phyloP scores from a whole-genome alignment of 2,797 vertebrate species.

The Karalla daura region DNA sequence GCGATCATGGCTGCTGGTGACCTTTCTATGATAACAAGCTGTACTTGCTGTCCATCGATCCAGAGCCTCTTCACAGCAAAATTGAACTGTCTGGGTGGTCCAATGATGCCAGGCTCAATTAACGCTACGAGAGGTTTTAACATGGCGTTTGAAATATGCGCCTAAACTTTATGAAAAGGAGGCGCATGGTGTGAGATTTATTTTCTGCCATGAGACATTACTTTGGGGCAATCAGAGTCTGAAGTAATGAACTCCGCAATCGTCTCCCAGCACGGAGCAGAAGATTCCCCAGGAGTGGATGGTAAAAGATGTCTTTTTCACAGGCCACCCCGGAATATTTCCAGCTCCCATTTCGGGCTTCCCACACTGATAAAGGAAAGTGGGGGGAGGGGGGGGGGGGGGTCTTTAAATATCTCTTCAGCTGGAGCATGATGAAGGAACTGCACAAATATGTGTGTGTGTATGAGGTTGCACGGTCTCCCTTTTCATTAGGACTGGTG shows the following conservation, averaged over 20 bases:
- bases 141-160: not conserved
- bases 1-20: slow-evolving; percentile 64
- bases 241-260: slow-evolving; percentile 65
- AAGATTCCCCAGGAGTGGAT: slow-evolving; percentile 29
- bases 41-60: slow-evolving; percentile 67
- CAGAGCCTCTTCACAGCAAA: slow-evolving; percentile 56
- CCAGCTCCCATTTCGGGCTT: slow-evolving; percentile 49
- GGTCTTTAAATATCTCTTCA: slow-evolving; percentile 71
- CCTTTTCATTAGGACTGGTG: slow-evolving; percentile 65
- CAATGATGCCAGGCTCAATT: slow-evolving; percentile 31
- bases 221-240: slow-evolving; percentile 58
- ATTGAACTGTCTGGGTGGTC: slow-evolving; percentile 66
- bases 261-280: slow-evolving; percentile 29
- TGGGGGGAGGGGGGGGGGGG: slow-evolving; percentile 14
- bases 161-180: not conserved
- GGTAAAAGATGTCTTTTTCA: slow-evolving; percentile 50
- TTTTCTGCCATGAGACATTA: slow-evolving; percentile 42
- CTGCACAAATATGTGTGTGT: slow-evolving; percentile 28
- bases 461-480: slow-evolving; percentile 28
- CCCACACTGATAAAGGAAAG: slow-evolving; percentile 36
- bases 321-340: slow-evolving; percentile 60
- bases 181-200: slow-evolving; percentile 22
- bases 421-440: slow-evolving; percentile 69
- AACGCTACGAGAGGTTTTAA: slow-evolving; percentile 21
- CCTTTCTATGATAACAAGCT: slow-evolving; percentile 74